Conservation (phyloP, 2,113 vertebrate species). For the Zosterops pallidus region DNA sequence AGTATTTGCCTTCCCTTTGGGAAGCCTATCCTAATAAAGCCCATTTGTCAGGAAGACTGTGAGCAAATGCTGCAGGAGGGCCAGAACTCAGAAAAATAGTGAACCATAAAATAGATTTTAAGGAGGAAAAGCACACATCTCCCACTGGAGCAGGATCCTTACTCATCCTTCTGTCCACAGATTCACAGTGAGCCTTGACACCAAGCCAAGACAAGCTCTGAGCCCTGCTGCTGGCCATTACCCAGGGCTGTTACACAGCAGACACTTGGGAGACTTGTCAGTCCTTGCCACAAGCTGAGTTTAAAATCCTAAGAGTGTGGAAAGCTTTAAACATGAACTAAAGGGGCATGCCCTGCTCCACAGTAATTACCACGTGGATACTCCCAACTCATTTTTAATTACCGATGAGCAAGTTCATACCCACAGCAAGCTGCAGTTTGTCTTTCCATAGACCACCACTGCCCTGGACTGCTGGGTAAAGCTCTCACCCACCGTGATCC, state of each 20-base stretch:
- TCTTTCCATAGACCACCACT: background rate
- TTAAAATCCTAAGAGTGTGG: background rate
- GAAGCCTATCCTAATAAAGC: background rate
- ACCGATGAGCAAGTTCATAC: background rate
- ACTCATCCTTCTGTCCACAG: background rate
- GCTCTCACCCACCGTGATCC: background rate
- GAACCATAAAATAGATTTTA: background rate
- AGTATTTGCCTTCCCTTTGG: background rate
- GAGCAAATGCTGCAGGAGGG: background rate
- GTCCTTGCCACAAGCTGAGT: background rate
- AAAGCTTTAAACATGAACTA: background rate
- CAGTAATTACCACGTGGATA: rapidly evolving
- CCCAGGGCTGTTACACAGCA: background rate
- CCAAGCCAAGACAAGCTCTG: background rate
- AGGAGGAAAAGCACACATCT: background rate
- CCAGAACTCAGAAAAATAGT: background rate
- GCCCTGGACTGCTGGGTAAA: background rate
- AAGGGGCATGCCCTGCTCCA: background rate
- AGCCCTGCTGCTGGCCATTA: background rate
- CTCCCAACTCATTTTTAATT: background rate
- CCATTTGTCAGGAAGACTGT: background rate
- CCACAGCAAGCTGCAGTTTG: background rate
- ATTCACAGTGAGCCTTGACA: background rate
- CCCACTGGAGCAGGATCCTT: background rate
- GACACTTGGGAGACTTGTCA: background rate